Percentiles rank a stretch among this genome's conserved stretches.
Conservation (phyloP, 2,113 vertebrate species). For the Rhabdornis inornatus region DNA sequence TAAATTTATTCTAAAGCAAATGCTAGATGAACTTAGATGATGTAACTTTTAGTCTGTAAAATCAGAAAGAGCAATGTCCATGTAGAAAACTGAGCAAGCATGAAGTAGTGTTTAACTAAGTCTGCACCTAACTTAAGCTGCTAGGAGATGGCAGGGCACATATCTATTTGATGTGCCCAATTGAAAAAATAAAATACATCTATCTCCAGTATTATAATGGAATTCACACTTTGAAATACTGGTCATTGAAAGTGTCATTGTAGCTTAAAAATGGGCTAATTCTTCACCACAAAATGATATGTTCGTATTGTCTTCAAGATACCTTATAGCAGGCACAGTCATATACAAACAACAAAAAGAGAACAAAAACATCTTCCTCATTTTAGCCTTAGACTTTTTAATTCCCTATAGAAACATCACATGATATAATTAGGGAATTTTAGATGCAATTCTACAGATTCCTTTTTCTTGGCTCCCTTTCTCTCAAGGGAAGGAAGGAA, state of each 20-base stretch:
- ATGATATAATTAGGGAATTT: slow-evolving; percentile 42
- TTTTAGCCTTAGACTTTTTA: neutral
- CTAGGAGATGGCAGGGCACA: neutral
- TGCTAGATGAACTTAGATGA: neutral
- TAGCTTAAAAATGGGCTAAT: neutral
- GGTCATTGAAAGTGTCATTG: neutral
- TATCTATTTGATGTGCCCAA: neutral
- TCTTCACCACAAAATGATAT: neutral
- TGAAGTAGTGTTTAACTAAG: neutral
- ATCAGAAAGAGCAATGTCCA: neutral
- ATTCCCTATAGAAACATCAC: slow-evolving; percentile 14
- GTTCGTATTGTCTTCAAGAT: neutral
- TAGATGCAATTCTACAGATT: neutral
- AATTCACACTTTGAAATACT: neutral
- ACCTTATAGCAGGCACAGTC: neutral
- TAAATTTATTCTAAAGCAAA: neutral
- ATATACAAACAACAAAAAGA: neutral
- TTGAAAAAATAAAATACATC: neutral
- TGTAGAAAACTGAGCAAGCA: neutral
- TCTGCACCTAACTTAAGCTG: neutral
- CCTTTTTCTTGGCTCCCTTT: neutral
- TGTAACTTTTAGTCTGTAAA: neutral
- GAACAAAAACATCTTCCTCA: neutral
- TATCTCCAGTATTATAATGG: neutral
- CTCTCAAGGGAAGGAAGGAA: slow-evolving; percentile 45